Evolutionary conservation across 2,113 vertebrate species (phyloP), one percentile per base, ranked within the genome.

Genomic region (Herpetotheres cachinnans): DNA sequence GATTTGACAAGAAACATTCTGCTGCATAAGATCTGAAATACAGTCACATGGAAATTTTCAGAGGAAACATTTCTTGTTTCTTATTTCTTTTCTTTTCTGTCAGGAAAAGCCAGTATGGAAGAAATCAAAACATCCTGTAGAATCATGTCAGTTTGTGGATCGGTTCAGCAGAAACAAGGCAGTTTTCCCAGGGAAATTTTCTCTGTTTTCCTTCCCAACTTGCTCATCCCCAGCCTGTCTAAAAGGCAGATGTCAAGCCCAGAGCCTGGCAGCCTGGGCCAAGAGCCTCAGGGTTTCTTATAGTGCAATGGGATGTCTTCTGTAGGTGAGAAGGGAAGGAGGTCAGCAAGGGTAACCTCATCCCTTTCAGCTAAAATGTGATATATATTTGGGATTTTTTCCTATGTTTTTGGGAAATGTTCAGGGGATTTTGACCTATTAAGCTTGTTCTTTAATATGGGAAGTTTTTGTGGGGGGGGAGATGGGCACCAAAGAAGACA

Each of bases 81-180:
- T 80, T 59, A 1, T 61, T 66, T 22, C 0, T 46, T 4, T 44
- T 22, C n/a, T 6, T 82, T 71, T 40, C 40, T 38, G 5, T 70
- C 47, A 73, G 32, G 42, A 67, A 86, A 91, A 82, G 22, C 18
- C 46, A 22, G 7, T 67, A 27, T 74, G 72, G 44, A 92, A 81
- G 61, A 95, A 89, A 89, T 86, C 63, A 91, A 95, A 96, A 67
- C 61, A 82, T 86, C 47, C 52, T 71, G 42, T 42, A 81, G 80
- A 74, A 74, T 29, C 0, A 0, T 89, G 54, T 78, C 72, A 84
- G 19, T 95, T 22, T 77, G 66, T 69, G 59, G 62, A 66, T 86
- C 34, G 32, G 25, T 29, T 84, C 72, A 86, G 59, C 32, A 91
- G 63, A 94, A 86, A 62, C 9, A 58, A 81, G 63, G 29, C 42